Percentiles rank a stretch among this genome's conserved stretches.
phyloP scores from a whole-genome alignment of 1,140 invertebrate species.

The Mylabris phalerata region DNA sequence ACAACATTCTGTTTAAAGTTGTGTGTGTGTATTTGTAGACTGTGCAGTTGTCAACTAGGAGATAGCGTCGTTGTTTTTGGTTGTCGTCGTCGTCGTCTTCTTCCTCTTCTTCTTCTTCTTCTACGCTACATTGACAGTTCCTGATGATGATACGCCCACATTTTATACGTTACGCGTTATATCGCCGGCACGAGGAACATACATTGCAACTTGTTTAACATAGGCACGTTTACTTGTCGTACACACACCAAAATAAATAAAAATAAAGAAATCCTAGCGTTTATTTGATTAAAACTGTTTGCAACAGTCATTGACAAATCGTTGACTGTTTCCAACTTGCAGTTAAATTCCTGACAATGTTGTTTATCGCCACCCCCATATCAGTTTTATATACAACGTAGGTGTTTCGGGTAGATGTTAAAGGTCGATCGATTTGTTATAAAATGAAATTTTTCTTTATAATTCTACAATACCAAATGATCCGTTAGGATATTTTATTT shows the following conservation, averaged over 20 bases:
- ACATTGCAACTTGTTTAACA: constrained; percentile 9
- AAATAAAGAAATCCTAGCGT: background rate
- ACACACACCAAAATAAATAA: too few relatives aligned
- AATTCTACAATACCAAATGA: constrained; percentile 3
- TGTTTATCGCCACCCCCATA: too few relatives aligned
- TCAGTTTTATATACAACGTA: too few relatives aligned
- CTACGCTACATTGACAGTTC: constrained; percentile 4
- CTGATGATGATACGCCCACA: constrained; percentile 16
- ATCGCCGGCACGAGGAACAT: background rate
- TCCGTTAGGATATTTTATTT: background rate
- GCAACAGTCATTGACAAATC: constrained; percentile 13
- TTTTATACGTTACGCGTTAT: background rate
- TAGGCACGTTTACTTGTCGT: constrained; percentile 11
- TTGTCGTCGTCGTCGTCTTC: too few relatives aligned
- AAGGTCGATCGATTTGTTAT: too few relatives aligned
- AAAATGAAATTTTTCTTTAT: background rate
- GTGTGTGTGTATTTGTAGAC: constrained; percentile 13
- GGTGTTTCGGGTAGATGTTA: too few relatives aligned
- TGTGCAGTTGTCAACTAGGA: constrained; percentile 17
- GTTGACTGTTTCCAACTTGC: constrained; percentile 3
- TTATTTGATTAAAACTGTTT: constrained; percentile 9
- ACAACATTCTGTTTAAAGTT: constrained; percentile 18
- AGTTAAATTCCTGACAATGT: too few relatives aligned
- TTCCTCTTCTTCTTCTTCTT: too few relatives aligned
- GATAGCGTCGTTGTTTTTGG: too few relatives aligned